Evolutionary conservation across 2,797 vertebrate species (phyloP), one percentile per base, ranked within the genome.

Genomic region (Sebastes cheni): DNA sequence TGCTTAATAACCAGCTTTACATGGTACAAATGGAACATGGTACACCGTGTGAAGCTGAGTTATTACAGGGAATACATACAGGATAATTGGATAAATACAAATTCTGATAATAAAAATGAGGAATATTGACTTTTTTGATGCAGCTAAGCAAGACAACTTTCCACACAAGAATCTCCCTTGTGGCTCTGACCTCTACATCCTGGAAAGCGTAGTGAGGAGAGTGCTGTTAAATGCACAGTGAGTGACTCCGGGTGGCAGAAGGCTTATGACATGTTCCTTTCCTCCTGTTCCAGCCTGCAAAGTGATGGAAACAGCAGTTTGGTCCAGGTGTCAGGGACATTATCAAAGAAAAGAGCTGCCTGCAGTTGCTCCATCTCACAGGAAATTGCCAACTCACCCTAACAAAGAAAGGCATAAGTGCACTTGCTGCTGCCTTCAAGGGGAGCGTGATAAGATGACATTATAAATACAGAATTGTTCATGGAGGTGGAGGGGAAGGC

Each of bases 381-480:
- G 96, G 97, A 98, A 97, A 99, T 96, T 99, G 97, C 97, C 96
- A 98, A 97, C 97, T 98, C 97, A 97, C 97, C 97, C 97, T 98
- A 97, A 99, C 97, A 99, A 98, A 98, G 96, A 96, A 96, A 98
- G 97, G 97, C 96, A 97, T 97, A 97, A 98, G 96, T 96, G 97
- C 96, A 97, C 96, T 97, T 96, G 96, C 97, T 96, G 96, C 92
- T 86, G 95, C 96, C 97, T 96, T 96, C 93, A 96, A 97, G 96
- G 96, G 95, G 94, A 94, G 95, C 94, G 95, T 97, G 97, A 97
- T 98, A 97, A 97, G 96, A 97, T 98, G 97, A 97, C 95, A 96
- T 95, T 97, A 98, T 97, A 97, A 98, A 97, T 96, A 95, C 90
- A 92, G 92, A 94, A 94, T 94, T 95, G 93, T 84, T 94, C 92